phyloP scores from a whole-genome alignment of 2,797 vertebrate species.

The Spondyliosoma cantharus region DNA sequence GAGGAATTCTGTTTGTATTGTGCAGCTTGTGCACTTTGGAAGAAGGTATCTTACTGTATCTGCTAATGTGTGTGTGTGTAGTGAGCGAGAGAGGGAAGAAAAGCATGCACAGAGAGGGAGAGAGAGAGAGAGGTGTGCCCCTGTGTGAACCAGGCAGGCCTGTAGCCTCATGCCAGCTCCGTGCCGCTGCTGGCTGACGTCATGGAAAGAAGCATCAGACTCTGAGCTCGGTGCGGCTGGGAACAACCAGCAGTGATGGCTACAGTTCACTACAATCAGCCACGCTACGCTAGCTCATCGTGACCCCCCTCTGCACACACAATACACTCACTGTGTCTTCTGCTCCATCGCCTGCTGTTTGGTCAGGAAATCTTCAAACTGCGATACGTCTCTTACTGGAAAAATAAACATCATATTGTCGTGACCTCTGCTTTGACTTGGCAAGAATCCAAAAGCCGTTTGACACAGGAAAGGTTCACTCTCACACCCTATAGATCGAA shows the following conservation, averaged over 20 bases:
- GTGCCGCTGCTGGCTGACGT: conserved; percentile 74
- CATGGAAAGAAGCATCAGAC: conserved; percentile 83
- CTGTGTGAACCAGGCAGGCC: conserved; percentile 64
- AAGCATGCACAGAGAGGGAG: conserved; percentile 7
- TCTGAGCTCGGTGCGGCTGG: conserved; percentile 66
- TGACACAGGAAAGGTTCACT: conserved; percentile 35
- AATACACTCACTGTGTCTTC: conserved; percentile 27
- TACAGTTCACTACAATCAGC: conserved; percentile 59
- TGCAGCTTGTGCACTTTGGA: conserved; percentile 26
- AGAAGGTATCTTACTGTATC: conserved; percentile 1
- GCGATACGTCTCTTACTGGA: not conserved
- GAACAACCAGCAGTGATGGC: conserved; percentile 62
- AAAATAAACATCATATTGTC: not conserved
- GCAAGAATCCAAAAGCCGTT: conserved; percentile 18
- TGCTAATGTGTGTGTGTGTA: conserved; percentile 6
- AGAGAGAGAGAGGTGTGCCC: conserved; percentile 57
- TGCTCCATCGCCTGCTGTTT: not conserved
- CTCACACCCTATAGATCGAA: conserved; percentile 1
- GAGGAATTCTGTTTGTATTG: conserved; percentile 69
- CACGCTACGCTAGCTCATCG: conserved; percentile 23
- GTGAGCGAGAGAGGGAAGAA: conserved; percentile 13
- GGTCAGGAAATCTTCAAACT: conserved; percentile 12
- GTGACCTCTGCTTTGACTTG: conserved; percentile 11
- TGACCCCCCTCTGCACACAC: conserved; percentile 19
- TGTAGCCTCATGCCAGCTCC: conserved; percentile 74